Percentiles rank a stretch among this genome's conserved stretches.
Evolutionary conservation across 2,797 vertebrate genomes (phyloP).

Genomic region (Enteromius viviparus): DNA sequence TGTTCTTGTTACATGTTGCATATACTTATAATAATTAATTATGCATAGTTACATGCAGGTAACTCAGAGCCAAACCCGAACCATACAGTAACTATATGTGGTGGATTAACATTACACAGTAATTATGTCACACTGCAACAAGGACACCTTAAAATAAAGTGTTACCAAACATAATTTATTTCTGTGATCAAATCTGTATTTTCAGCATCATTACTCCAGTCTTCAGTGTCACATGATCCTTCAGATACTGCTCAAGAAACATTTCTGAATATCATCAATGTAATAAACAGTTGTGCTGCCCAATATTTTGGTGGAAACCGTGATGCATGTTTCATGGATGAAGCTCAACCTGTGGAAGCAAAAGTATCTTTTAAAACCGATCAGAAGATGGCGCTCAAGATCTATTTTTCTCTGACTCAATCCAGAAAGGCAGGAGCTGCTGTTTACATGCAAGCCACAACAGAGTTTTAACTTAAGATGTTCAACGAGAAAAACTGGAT

Average conservation of each 20-base stretch:
- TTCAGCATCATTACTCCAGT: not conserved
- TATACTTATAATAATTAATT: too few relatives aligned
- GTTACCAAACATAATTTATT: too few relatives aligned
- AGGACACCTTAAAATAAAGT: too few relatives aligned
- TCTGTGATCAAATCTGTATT: not conserved
- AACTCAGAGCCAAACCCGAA: too few relatives aligned
- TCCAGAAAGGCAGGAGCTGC: not conserved
- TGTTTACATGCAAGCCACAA: not conserved
- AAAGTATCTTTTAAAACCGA: not conserved
- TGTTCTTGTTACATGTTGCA: too few relatives aligned
- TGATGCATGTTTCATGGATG: not conserved
- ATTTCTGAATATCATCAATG: not conserved
- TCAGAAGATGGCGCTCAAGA: constrained; percentile 21
- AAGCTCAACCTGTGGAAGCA: not conserved
- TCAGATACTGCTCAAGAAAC: not conserved
- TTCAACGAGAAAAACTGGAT: not conserved
- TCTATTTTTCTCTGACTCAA: not conserved
- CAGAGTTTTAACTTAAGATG: not conserved
- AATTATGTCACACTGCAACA: too few relatives aligned
- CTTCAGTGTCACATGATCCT: not conserved
- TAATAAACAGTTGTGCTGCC: not conserved
- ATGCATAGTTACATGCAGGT: too few relatives aligned
- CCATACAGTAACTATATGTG: too few relatives aligned
- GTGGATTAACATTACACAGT: too few relatives aligned
- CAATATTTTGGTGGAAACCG: not conserved